Evolutionary conservation across 1,140 invertebrate species (phyloP).

Genomic region (Conus betulinus): DNA sequence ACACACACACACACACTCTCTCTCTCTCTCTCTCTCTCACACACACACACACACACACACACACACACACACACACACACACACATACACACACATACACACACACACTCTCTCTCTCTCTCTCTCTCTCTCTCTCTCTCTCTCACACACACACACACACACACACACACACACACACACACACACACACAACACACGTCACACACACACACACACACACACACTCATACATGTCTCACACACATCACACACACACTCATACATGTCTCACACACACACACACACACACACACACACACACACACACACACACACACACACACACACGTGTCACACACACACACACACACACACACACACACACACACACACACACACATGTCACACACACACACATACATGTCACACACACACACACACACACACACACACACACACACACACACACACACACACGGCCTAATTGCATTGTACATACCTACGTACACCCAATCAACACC

Average conservation of each 20-base stretch:
- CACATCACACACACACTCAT: background rate
- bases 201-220: constrained; percentile 1
- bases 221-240: background rate
- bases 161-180: constrained; percentile 24
- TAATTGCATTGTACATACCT: no score
- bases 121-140: background rate
- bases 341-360: constrained; percentile 3
- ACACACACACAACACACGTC: constrained; percentile 9
- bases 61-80: constrained; percentile 24
- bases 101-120: background rate
- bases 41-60: background rate
- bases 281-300: constrained; percentile 5
- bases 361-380: no score
- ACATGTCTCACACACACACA: no score
- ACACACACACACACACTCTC: constrained; percentile 1
- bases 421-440: background rate
- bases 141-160: background rate
- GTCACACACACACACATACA: no score
- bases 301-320: constrained; percentile 24
- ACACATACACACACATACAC: background rate
- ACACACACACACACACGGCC: background rate
- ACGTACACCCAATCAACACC: no score
- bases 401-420: no score
- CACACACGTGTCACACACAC: no score
- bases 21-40: background rate